A percentile compares a stretch with the other conserved stretches of the same genome.
Conservation (phyloP, 1,140 invertebrate genomes). For the Adoxophyes honmai region DNA sequence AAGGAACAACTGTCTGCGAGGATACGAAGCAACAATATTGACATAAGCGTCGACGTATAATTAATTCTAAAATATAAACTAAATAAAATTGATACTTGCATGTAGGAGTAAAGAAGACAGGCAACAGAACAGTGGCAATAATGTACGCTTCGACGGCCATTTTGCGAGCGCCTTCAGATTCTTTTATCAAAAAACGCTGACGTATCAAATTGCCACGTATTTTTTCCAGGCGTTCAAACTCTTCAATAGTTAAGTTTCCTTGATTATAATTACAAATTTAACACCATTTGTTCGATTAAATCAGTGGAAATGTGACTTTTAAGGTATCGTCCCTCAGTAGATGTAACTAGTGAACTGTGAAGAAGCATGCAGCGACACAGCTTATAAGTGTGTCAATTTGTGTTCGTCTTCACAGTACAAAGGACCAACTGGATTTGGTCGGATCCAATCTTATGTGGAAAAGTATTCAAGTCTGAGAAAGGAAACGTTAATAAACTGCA, state of each 20-base stretch:
- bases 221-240: neutral
- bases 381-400: slow-evolving; percentile 40
- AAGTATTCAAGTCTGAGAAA: slow-evolving; percentile 27
- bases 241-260: neutral
- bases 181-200: neutral
- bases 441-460: slow-evolving; percentile 35
- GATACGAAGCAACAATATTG: too few relatives aligned
- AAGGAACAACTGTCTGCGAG: too few relatives aligned
- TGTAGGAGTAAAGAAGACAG: slow-evolving; percentile 25
- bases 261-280: neutral
- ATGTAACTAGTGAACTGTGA: slow-evolving; percentile 27
- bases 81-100: slow-evolving; percentile 27
- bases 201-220: slow-evolving; percentile 1
- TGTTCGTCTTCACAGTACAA: slow-evolving; percentile 29
- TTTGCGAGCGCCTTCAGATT: neutral
- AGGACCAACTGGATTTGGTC: slow-evolving; percentile 48
- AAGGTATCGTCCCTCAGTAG: slow-evolving; percentile 23
- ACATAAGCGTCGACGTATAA: too few relatives aligned
- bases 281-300: slow-evolving; percentile 6
- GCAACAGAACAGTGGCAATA: slow-evolving; percentile 22
- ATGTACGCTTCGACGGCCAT: slow-evolving; percentile 10
- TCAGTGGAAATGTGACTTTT: neutral
- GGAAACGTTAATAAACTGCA: slow-evolving; percentile 49
- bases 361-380: slow-evolving; percentile 20
- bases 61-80: neutral